phyloP scores from a whole-genome alignment of 2,113 vertebrate species.

The Pipa parva region DNA sequence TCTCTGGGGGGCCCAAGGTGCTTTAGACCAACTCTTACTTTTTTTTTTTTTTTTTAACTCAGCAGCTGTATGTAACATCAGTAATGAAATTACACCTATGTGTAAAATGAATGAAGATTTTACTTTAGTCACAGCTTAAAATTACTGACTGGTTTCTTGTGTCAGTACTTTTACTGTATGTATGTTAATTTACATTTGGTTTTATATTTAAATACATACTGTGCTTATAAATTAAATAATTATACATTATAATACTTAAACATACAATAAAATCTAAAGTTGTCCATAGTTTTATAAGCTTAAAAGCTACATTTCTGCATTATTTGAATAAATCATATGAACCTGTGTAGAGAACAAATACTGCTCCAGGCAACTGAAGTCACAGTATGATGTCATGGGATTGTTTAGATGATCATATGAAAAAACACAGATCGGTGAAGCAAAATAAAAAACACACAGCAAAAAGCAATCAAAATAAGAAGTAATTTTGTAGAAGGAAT shows the following conservation, averaged over 20 bases:
- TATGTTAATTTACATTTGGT: constrained; percentile 23
- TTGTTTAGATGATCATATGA: neutral
- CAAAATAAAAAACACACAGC: neutral
- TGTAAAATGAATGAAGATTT: no score
- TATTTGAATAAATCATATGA: neutral
- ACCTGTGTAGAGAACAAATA: neutral
- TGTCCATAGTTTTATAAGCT: neutral
- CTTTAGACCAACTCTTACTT: no score
- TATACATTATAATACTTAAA: no score
- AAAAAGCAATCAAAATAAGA: constrained; percentile 2
- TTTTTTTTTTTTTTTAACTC: no score
- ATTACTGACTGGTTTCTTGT: no score
- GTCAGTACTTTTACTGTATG: constrained; percentile 11
- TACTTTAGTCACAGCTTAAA: no score
- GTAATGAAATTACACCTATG: no score
- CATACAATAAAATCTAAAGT: no score
- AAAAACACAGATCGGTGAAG: neutral
- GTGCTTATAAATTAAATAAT: no score
- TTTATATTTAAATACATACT: constrained; percentile 3
- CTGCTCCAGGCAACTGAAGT: constrained; percentile 6
- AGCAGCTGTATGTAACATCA: no score
- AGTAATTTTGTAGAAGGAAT: constrained; percentile 6
- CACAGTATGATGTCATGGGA: neutral
- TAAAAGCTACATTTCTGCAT: neutral
- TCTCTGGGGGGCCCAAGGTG: no score